phyloP scores from a whole-genome alignment of 2,113 vertebrate genomes.

The Saimiri boliviensis region DNA sequence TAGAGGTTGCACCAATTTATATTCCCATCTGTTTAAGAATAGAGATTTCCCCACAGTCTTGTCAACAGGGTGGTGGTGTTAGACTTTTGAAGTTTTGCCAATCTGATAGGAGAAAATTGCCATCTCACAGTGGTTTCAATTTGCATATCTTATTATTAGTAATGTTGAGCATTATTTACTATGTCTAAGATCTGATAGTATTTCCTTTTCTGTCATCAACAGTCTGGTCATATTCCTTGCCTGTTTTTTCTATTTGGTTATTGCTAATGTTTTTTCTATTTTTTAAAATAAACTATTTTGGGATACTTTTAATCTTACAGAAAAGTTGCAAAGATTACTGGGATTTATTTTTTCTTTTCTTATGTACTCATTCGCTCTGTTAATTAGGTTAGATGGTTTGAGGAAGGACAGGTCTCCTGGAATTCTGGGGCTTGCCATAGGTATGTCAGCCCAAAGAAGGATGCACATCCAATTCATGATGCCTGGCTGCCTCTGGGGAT shows the following conservation, averaged over 20 bases:
- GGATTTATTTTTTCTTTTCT: not conserved
- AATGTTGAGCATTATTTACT: not conserved
- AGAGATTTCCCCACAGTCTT: not conserved
- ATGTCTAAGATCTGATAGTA: not conserved
- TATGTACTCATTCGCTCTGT: not conserved
- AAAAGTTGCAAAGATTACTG: slow-evolving; percentile 4
- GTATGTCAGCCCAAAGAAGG: slow-evolving; percentile 31
- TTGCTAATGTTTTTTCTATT: not conserved
- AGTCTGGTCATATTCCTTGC: not conserved
- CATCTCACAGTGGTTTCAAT: slow-evolving; percentile 39
- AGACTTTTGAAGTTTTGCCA: slow-evolving; percentile 34
- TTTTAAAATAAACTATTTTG: slow-evolving; percentile 42
- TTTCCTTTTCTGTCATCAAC: not conserved
- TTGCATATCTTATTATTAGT: slow-evolving; percentile 8
- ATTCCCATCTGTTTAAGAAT: not conserved
- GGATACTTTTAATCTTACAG: slow-evolving; percentile 12
- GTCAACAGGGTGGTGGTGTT: not conserved
- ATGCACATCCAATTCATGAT: not conserved
- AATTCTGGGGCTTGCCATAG: slow-evolving; percentile 36
- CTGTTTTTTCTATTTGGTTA: not conserved
- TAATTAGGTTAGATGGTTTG: slow-evolving; percentile 22
- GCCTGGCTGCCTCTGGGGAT: slow-evolving; percentile 25
- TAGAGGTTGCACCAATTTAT: not conserved
- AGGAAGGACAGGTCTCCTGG: not conserved
- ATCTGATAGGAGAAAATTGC: not conserved